Evolutionary conservation across 1,140 invertebrate genomes (phyloP).

Genomic region (Rhagoletis zephyria): DNA sequence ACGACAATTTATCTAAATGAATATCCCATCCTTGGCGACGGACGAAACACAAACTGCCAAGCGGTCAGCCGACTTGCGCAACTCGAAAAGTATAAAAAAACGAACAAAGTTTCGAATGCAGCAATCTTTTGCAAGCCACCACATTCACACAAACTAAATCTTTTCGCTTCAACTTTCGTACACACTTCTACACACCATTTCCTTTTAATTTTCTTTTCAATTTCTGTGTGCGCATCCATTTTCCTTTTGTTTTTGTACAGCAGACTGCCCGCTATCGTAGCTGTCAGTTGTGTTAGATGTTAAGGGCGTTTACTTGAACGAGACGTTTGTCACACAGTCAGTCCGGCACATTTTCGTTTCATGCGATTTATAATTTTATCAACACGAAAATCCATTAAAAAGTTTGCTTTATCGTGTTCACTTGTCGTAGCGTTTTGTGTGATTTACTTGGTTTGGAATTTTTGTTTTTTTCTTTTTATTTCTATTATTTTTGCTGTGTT

Average conservation of each 20-base stretch:
- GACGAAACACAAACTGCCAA: neutral
- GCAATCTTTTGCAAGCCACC: neutral
- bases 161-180: neutral
- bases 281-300: neutral
- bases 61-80: neutral
- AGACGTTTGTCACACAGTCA: neutral
- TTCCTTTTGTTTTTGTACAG: neutral
- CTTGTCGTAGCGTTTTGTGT: neutral
- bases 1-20: neutral
- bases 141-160: neutral
- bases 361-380: constrained; percentile 65
- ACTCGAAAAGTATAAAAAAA: neutral
- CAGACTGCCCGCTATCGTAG: too few relatives aligned
- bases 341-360: neutral
- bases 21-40: neutral
- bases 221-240: neutral
- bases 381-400: constrained; percentile 70
- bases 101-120: neutral
- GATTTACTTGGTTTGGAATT: neutral
- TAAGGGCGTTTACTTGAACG: neutral
- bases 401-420: constrained; percentile 59
- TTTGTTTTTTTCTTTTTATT: neutral
- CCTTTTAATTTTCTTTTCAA: neutral
- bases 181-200: neutral
- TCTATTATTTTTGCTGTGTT: neutral